Evolutionary conservation across 53 echinoderm and acorn worm genomes (phyloP).

Genomic region (Luidia sarsii): DNA sequence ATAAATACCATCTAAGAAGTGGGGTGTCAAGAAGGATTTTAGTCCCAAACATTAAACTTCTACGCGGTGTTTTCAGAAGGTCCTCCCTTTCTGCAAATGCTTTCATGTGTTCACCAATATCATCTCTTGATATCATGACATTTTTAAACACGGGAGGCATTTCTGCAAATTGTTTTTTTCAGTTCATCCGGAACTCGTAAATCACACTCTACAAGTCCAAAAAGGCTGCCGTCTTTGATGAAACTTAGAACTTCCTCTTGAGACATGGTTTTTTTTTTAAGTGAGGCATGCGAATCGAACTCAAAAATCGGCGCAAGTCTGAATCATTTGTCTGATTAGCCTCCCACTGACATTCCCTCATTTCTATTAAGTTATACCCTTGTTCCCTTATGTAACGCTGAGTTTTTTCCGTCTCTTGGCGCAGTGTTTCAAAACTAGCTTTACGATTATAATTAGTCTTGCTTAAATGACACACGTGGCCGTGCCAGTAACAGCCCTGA

Average conservation of each 20-base stretch:
- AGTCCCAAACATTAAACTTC: constrained; percentile 56
- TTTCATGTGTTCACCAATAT: constrained; percentile 64
- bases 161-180: constrained; percentile 41
- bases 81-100: constrained; percentile 2
- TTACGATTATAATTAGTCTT: constrained; percentile 11
- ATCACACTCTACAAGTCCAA: constrained; percentile 60
- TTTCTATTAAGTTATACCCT: constrained; percentile 50
- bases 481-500: constrained; percentile 55
- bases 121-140: constrained; percentile 17
- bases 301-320: neutral
- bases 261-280: neutral
- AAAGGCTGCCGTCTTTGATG: constrained; percentile 20
- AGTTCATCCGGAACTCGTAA: constrained; percentile 27
- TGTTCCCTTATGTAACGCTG: constrained; percentile 2
- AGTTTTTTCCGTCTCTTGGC: neutral
- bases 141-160: constrained; percentile 66
- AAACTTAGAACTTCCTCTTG: constrained; percentile 1
- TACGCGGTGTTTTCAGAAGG: constrained; percentile 33
- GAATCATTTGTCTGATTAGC: neutral
- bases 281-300: neutral
- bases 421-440: neutral
- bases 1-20: constrained; percentile 54
- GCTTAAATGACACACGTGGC: constrained; percentile 43
- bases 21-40: constrained; percentile 55
- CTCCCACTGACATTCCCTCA: constrained; percentile 46